Base-by-base conservation (phyloP, 2,888 invertebrate species). In the Xylota sylvarum region DNA sequence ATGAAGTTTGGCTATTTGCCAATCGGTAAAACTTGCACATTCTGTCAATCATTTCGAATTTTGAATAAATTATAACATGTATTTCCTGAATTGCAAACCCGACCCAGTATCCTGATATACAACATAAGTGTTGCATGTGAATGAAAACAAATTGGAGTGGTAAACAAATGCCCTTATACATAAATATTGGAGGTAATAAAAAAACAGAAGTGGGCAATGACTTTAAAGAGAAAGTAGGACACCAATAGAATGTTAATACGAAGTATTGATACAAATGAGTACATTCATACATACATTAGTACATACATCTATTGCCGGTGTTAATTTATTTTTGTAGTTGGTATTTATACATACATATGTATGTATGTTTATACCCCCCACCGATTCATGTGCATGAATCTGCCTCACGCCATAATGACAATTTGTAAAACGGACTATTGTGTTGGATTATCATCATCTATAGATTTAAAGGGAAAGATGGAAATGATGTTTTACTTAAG, bases 51-150 rank as follows among this genome's bases (percentile, higher is more conserved):
- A 27, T 9, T 27, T 14, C 12, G 3, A 19, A 30, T 30, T 74
- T 64, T 74, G 50, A 64, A 74, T 64, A 74, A 62, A 64, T 62
- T 40, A 73, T 62, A 17, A 52, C 27, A 23, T 23, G 52, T 10
- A 5, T 62, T 52, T 27, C 14, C 50, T 37, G 5, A 17, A n/a
- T 46, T 27, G 12, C 43, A 3, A n/a, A n/a, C n/a, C n/a, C n/a
- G n/a, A n/a, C 32, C 9, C 27, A 43, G 19, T 19, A 9, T 19
- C 5, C 14, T 43, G 5, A 14, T 64, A 43, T 64, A 14, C 2
- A 14, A 14, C 10, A 14, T 2, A 14, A 5, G 14, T 14, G 4
- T 14, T n/a, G 14, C 14, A 0, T 6, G 14, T 5, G 5, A 43
- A 10, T 43, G 5, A 14, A 43, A 5, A 14, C 14, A 43, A 43